These are phyloP conservation scores for Oxyura jamaicensis DNA, from an alignment of 2,113 vertebrate genomes.

Conservation along the genomic window DNA sequence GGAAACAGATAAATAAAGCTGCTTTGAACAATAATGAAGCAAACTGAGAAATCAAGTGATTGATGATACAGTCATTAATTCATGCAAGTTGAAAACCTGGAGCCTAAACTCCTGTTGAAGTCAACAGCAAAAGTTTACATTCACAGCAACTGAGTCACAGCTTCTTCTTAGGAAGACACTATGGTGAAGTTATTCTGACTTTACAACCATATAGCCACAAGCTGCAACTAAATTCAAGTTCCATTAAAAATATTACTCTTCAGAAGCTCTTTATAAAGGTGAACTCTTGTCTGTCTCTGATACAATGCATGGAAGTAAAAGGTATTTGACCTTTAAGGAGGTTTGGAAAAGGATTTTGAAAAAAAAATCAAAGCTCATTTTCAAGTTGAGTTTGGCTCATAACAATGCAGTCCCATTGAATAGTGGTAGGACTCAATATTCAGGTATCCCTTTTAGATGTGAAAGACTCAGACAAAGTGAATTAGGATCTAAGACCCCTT, in stretches of 20 bases:
- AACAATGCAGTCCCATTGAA: not conserved
- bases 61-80: not conserved
- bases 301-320: not conserved
- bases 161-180: not conserved
- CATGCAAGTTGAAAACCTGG: not conserved
- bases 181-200: not conserved
- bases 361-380: not conserved
- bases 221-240: not conserved
- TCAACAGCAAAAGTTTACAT: not conserved
- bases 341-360: not conserved
- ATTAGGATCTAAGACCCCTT: not conserved
- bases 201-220: not conserved
- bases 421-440: not conserved
- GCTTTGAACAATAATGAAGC: conserved; percentile 1
- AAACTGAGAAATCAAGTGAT: conserved; percentile 5
- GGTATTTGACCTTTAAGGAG: not conserved
- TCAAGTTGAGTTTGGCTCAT: not conserved
- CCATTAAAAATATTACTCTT: not conserved
- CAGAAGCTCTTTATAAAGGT: not conserved
- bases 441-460: not conserved
- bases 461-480: not conserved
- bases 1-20: conserved; percentile 31
- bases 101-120: not conserved
- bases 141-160: not conserved
- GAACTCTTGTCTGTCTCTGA: not conserved